These are phyloP conservation scores for Listrodromus nycthemerus DNA, from an alignment of 2,888 invertebrate genomes.

Conservation along the genomic window DNA sequence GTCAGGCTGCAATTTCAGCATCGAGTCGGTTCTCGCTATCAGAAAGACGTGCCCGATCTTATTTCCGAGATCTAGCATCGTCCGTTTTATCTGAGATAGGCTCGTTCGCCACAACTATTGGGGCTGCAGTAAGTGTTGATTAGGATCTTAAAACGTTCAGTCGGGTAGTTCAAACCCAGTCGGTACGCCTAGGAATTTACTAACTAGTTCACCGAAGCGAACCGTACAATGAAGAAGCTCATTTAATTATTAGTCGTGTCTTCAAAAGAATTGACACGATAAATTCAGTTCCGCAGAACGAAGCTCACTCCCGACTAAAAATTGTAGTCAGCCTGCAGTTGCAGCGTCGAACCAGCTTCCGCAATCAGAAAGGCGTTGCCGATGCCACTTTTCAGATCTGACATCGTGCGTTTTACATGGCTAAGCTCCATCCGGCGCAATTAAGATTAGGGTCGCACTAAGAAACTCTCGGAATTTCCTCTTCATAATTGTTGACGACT, in stretches of 20 bases:
- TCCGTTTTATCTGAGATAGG: no score
- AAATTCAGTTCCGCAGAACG: neutral
- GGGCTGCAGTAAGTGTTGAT: neutral
- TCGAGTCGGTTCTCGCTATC: neutral
- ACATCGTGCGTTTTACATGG: no score
- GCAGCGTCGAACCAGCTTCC: no score
- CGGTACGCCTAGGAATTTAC: no score
- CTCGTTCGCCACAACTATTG: neutral
- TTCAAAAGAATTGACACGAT: neutral
- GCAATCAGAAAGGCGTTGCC: no score
- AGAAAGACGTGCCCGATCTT: neutral
- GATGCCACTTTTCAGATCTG: no score
- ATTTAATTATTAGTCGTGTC: neutral
- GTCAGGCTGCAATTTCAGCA: neutral
- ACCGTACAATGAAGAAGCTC: no score
- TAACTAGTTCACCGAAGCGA: no score
- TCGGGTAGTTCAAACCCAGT: no score
- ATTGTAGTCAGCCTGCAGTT: no score
- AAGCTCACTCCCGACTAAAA: neutral
- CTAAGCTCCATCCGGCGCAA: neutral
- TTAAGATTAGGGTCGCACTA: neutral
- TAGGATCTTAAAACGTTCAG: neutral
- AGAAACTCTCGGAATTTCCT: neutral
- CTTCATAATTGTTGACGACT: neutral
- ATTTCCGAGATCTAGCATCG: no score